Base-by-base conservation (phyloP, 2,797 vertebrate genomes). In the Lagorchestes hirsutus region DNA sequence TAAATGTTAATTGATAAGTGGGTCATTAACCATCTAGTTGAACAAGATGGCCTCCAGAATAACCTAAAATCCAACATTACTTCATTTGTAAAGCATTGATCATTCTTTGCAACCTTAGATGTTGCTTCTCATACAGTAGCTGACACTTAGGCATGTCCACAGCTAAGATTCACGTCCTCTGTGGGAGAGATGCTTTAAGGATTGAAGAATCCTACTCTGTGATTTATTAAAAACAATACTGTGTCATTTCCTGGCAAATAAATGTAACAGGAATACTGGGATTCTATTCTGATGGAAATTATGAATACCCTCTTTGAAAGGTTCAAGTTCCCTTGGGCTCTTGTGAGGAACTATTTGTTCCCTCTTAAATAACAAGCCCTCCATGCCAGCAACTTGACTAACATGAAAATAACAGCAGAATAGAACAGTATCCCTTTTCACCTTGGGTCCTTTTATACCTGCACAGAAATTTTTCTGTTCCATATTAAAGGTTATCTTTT, bases 211-310 rank as follows among this genome's bases (percentile, higher is more conserved):
- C 90, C 13, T 91, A 54, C 55, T 54, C 18, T 55, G 8, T 91
- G 46, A 90, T n/a, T 91, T 87, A 87, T 50, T 91, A 54, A 91
- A 91, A 55, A 55, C 52, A 54, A 54, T 50, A 28, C 50, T 14
- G n/a, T 54, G 90, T 29, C 52, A 91, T 90, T 90, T 90, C 90
- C 52, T 91, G 90, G 29, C 90, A 91, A 91, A 91, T 91, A 91
- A 91, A n/a, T 55, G 16, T 22, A 55, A 34, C 12, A 34, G 13
- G 34, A 91, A 91, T 91, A 54, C 90, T 91, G 28, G 54, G 16
- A 54, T 91, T 55, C 54, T 55, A 55, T 91, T 91, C 74, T 87
- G 28, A 28, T 91, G 54, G 90, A 55, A 91, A 91, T 91, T 55
- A 91, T 91, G 54, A 54, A 91, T 91, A 91, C 90, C 54, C 52